These are phyloP conservation scores for Drosophila tani DNA, from an alignment of 1,140 invertebrate genomes.

Conservation along the genomic window DNA sequence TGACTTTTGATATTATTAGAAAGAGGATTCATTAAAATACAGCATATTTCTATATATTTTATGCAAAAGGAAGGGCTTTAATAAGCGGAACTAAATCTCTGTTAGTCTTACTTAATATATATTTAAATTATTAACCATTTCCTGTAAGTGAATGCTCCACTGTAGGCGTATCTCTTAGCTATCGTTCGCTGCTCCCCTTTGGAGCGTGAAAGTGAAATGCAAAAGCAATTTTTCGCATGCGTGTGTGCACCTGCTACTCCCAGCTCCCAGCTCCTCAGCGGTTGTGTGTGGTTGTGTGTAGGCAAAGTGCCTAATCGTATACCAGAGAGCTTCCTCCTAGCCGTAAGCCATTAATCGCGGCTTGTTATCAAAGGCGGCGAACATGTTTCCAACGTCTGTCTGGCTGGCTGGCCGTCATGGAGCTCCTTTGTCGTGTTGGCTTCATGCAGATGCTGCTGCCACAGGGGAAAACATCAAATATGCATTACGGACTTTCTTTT, in stretches of 20 bases:
- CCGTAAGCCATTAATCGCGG: constrained; percentile 45
- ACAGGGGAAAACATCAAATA: constrained; percentile 48
- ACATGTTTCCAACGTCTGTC: constrained; percentile 34
- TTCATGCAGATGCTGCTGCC: constrained; percentile 33
- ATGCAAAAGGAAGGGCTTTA: too few species aligned
- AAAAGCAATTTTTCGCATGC: constrained; percentile 45
- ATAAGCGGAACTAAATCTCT: too few species aligned
- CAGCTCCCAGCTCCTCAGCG: not conserved
- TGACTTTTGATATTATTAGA: not conserved
- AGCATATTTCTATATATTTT: too few species aligned
- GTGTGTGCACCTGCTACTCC: constrained; percentile 27
- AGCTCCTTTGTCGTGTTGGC: constrained; percentile 24
- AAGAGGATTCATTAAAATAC: too few species aligned
- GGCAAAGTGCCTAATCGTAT: constrained; percentile 42
- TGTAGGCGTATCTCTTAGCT: constrained; percentile 26
- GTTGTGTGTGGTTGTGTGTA: constrained; percentile 5
- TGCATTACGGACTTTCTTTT: constrained; percentile 54
- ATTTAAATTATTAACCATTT: not conserved
- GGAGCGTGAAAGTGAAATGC: constrained; percentile 68
- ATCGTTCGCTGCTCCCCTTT: constrained; percentile 38
- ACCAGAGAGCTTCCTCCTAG: constrained; percentile 26
- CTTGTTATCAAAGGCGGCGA: constrained; percentile 47
- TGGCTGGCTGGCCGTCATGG: constrained; percentile 1
- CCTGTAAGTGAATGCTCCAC: not conserved
- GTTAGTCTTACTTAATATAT: too few species aligned